Percentiles rank a stretch among this genome's conserved stretches.
Conservation (phyloP, 2,797 vertebrate species). For the Macrochelys suwanniensis region DNA sequence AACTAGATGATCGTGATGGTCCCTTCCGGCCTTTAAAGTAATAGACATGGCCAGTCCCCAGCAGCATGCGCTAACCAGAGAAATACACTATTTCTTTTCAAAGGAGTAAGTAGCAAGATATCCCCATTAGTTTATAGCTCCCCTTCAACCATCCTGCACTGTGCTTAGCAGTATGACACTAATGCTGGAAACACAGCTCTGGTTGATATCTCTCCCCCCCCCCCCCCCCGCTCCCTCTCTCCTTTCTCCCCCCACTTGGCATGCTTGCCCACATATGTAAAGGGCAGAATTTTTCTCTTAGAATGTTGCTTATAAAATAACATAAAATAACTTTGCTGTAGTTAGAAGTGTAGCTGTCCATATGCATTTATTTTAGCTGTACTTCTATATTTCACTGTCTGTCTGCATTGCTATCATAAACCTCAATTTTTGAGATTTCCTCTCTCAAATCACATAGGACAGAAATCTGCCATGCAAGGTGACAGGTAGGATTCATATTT, state of each 20-base stretch:
- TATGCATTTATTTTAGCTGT: background rate
- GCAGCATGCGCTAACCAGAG: background rate
- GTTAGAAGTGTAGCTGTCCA: background rate
- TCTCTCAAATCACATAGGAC: background rate
- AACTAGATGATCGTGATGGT: background rate
- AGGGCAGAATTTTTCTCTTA: background rate
- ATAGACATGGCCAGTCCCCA: slow-evolving; percentile 1
- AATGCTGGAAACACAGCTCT: background rate
- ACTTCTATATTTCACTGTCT: background rate
- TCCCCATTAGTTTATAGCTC: background rate
- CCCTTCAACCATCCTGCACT: background rate
- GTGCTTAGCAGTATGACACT: background rate
- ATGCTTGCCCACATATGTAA: background rate
- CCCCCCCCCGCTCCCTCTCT: background rate
- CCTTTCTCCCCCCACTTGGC: background rate
- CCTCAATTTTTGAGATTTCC: background rate
- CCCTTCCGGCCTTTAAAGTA: background rate
- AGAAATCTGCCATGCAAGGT: background rate
- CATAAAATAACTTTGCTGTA: background rate
- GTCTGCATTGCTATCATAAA: background rate
- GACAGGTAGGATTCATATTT: background rate
- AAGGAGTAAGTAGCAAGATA: background rate
- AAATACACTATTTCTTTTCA: slow-evolving; percentile 1
- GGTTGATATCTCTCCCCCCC: background rate
- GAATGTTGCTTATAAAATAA: background rate